These are phyloP conservation scores for Drosophila differens DNA, from an alignment of 2,888 invertebrate genomes.

Conservation along the genomic window DNA sequence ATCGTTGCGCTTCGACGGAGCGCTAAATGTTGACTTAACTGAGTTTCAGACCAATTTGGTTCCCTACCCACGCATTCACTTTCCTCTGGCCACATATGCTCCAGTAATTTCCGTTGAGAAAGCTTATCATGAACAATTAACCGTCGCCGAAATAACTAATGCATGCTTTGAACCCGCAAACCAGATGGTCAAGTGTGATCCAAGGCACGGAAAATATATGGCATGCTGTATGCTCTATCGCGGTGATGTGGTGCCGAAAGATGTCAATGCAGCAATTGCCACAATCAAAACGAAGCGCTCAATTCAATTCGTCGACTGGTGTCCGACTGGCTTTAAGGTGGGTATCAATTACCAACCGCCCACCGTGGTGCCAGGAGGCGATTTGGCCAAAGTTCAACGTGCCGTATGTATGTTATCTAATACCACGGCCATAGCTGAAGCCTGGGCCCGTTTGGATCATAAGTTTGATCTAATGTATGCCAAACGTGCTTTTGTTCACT, in stretches of 20 bases:
- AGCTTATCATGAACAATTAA: constrained; percentile 96
- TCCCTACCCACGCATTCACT: constrained; percentile 97
- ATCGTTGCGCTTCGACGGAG: constrained; percentile 95
- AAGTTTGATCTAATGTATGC: constrained; percentile 99
- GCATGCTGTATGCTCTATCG: constrained; percentile 97
- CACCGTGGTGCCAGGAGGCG: constrained; percentile 96
- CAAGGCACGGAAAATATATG: constrained; percentile 96
- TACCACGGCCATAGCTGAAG: constrained; percentile 98
- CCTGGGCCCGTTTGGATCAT: constrained; percentile 97
- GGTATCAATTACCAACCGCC: constrained; percentile 96
- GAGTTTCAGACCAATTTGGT: constrained; percentile 97
- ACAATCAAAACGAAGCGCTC: constrained; percentile 97
- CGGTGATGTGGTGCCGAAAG: constrained; percentile 97
- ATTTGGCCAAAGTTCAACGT: constrained; percentile 96
- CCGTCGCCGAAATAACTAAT: constrained; percentile 96
- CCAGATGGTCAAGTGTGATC: constrained; percentile 97
- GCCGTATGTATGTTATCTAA: constrained; percentile 99
- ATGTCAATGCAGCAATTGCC: constrained; percentile 96
- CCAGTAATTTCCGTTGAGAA: constrained; percentile 97
- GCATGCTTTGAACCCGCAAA: constrained; percentile 98
- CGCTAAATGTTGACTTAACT: constrained; percentile 96
- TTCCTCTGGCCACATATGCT: constrained; percentile 96
- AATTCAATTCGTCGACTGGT: constrained; percentile 96
- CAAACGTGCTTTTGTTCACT: constrained; percentile 97
- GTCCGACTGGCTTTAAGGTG: constrained; percentile 92